Conservation (phyloP, 2,888 invertebrate genomes). For the Ormyrus rosae region DNA sequence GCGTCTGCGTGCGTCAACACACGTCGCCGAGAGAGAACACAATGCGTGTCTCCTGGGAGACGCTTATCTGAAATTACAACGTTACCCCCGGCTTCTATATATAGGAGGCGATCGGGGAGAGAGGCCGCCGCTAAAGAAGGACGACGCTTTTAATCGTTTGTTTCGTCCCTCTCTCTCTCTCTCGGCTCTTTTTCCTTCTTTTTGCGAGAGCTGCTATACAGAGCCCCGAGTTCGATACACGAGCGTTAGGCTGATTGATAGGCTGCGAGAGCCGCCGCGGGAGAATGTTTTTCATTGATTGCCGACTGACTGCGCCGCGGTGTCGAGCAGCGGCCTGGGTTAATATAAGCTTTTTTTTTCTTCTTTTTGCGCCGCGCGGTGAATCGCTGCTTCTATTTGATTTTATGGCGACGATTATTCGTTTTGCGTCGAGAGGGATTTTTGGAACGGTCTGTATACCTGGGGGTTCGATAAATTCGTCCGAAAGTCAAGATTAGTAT, state of each 20-base stretch:
- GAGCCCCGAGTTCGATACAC: not conserved
- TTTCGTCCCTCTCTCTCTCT: not conserved
- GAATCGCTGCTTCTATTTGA: too few species aligned
- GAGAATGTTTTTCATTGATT: too few species aligned
- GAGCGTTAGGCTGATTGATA: constrained; percentile 3
- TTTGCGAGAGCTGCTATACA: not conserved
- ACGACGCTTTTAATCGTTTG: constrained; percentile 32
- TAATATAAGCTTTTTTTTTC: too few species aligned
- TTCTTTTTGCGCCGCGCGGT: too few species aligned
- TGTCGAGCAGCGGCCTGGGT: too few species aligned
- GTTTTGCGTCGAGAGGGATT: too few species aligned
- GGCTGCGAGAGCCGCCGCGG: not conserved
- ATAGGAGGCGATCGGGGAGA: too few species aligned
- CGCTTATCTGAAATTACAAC: constrained; percentile 76
- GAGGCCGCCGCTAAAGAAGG: not conserved
- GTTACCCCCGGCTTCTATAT: constrained; percentile 64
- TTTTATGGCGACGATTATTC: too few species aligned
- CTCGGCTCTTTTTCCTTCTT: not conserved
- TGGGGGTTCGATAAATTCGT: too few species aligned
- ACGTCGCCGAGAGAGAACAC: not conserved
- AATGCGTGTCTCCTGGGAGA: constrained; percentile 71
- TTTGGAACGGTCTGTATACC: too few species aligned
- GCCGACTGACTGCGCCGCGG: too few species aligned
- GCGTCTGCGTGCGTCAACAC: not conserved
- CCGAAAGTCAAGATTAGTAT: too few species aligned